These are phyloP conservation scores for Pollenia labialis DNA, from an alignment of 2,888 invertebrate genomes.

Conservation along the genomic window DNA sequence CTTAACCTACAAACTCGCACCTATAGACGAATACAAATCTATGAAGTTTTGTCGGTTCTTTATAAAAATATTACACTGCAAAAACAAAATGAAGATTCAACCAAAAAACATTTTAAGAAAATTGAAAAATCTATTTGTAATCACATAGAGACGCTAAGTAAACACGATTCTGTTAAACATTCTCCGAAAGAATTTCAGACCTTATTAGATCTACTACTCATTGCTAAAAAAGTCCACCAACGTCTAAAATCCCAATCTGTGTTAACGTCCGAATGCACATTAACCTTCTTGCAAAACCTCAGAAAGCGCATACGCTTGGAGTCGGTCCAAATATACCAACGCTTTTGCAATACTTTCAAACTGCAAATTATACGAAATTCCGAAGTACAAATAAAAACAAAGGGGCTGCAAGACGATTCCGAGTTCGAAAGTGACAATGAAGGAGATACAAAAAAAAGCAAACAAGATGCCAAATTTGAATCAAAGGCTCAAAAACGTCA, in stretches of 20 bases:
- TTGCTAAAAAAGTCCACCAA: slow-evolving; percentile 74
- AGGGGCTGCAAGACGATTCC: slow-evolving; percentile 17
- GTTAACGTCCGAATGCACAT: slow-evolving; percentile 59
- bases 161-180: slow-evolving; percentile 55
- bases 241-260: slow-evolving; percentile 71
- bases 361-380: slow-evolving; percentile 74
- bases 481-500: slow-evolving; percentile 66
- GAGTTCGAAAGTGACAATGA: slow-evolving; percentile 42
- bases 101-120: slow-evolving; percentile 74
- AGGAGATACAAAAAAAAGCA: slow-evolving; percentile 29
- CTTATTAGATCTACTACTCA: slow-evolving; percentile 75
- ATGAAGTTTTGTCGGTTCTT: slow-evolving; percentile 88
- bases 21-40: slow-evolving; percentile 88
- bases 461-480: slow-evolving; percentile 24
- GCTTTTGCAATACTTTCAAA: slow-evolving; percentile 77
- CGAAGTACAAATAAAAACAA: slow-evolving; percentile 44
- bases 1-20: slow-evolving; percentile 87
- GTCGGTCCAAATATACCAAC: slow-evolving; percentile 75
- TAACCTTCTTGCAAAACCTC: slow-evolving; percentile 75
- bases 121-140: slow-evolving; percentile 76
- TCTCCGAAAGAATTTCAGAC: slow-evolving; percentile 78
- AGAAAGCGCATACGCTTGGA: slow-evolving; percentile 76
- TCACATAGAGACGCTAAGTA: slow-evolving; percentile 73
- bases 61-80: slow-evolving; percentile 85
- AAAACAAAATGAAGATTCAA: slow-evolving; percentile 72